A percentile compares a stretch with the other conserved stretches of the same genome.
Conservation (phyloP, 2,797 vertebrate species). For the Sebastes aleutianus region DNA sequence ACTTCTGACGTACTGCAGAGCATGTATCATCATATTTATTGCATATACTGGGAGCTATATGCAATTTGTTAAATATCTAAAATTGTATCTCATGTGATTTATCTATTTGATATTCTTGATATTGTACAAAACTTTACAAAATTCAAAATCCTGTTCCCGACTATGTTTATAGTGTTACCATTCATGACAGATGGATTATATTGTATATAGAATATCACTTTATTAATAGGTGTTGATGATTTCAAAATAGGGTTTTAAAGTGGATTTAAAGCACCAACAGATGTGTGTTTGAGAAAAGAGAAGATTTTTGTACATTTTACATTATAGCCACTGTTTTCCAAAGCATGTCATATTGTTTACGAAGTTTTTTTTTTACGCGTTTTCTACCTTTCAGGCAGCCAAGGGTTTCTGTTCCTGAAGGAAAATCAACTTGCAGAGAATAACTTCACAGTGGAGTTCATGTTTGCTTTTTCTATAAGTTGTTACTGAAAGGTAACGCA, state of each 20-base stretch:
- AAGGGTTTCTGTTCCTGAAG: constrained; percentile 3
- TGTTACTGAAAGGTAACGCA: not conserved
- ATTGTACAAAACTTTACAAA: constrained; percentile 31
- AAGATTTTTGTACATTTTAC: constrained; percentile 23
- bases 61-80: not conserved
- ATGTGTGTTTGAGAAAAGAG: not conserved
- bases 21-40: not conserved
- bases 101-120: constrained; percentile 4
- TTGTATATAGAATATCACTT: not conserved
- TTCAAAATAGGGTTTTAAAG: constrained; percentile 10
- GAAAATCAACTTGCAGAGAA: constrained; percentile 10
- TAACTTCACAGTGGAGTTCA: not conserved
- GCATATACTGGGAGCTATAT: constrained; percentile 15
- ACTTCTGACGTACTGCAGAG: not conserved
- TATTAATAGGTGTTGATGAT: constrained; percentile 1
- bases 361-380: constrained; percentile 16
- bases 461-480: not conserved
- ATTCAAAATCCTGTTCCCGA: not conserved
- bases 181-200: not conserved
- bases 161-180: not conserved
- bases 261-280: constrained; percentile 16
- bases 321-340: constrained; percentile 20
- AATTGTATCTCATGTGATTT: not conserved
- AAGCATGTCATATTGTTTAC: constrained; percentile 28
- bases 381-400: constrained; percentile 30